A percentile compares a stretch with the other conserved stretches of the same genome.
Conservation (phyloP, 2,113 vertebrate species). For the Thamnaconus septentrionalis region DNA sequence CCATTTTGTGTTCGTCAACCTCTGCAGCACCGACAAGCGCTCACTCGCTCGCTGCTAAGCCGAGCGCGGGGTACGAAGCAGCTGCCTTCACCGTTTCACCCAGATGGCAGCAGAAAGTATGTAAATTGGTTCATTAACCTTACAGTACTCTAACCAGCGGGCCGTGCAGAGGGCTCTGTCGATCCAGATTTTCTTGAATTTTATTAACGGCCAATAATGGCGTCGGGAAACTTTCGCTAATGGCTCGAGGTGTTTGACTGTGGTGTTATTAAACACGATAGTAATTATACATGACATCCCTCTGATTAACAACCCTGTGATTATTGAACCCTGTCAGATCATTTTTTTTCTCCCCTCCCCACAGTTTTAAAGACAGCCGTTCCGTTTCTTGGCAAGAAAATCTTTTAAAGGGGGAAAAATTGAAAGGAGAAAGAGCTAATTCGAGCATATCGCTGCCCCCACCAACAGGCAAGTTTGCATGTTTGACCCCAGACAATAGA, state of each 20-base stretch:
- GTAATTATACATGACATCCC: slow-evolving; percentile 77
- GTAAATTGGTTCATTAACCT: slow-evolving; percentile 80
- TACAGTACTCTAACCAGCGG: slow-evolving; percentile 71
- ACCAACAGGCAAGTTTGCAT: slow-evolving; percentile 27
- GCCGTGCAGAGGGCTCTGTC: slow-evolving; percentile 62
- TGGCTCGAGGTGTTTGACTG: slow-evolving; percentile 66
- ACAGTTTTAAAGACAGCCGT: slow-evolving; percentile 35
- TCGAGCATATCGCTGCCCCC: slow-evolving; percentile 17
- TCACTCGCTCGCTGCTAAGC: no score
- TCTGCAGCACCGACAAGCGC: no score
- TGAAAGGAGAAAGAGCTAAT: slow-evolving; percentile 2
- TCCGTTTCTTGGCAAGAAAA: slow-evolving; percentile 33
- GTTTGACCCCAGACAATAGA: slow-evolving; percentile 57
- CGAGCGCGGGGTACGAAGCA: slow-evolving; percentile 29
- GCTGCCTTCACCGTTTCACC: slow-evolving; percentile 58
- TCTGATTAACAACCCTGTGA: slow-evolving; percentile 75
- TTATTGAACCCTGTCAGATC: slow-evolving; percentile 63
- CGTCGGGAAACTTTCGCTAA: slow-evolving; percentile 62
- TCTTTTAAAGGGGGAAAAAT: slow-evolving; percentile 10
- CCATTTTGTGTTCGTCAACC: no score
- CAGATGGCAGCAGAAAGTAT: slow-evolving; percentile 74
- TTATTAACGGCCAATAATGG: slow-evolving; percentile 75
- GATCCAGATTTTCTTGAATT: slow-evolving; percentile 67
- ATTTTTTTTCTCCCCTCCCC: slow-evolving; percentile 17
- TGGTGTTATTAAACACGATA: slow-evolving; percentile 68